phyloP scores from a whole-genome alignment of 2,888 invertebrate species.

The Parasteatoda lunata region DNA sequence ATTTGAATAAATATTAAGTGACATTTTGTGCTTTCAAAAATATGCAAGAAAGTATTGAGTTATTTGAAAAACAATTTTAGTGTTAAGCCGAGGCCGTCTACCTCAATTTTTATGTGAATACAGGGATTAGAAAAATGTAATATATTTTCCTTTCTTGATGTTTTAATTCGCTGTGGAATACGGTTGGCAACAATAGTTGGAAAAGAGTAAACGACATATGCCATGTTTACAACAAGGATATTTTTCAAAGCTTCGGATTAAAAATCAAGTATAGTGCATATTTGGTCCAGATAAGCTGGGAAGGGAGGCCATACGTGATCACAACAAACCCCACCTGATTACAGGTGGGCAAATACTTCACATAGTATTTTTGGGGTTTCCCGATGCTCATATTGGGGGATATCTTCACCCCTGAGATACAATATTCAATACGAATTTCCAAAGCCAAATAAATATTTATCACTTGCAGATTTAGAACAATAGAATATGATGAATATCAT shows the following conservation, averaged over 20 bases:
- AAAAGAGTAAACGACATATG: not conserved
- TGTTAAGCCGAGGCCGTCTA: not conserved
- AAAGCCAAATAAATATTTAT: no score
- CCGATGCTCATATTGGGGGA: no score
- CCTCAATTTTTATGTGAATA: no score
- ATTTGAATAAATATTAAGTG: constrained; percentile 19
- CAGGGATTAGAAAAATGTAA: no score
- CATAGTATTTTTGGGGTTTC: no score
- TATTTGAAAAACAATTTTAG: constrained; percentile 2
- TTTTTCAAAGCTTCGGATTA: constrained; percentile 42
- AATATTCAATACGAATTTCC: no score
- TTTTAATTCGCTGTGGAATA: no score
- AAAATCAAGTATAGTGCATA: constrained; percentile 41
- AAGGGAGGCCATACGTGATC: constrained; percentile 33
- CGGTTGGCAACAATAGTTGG: not conserved
- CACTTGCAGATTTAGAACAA: no score
- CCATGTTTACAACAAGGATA: not conserved
- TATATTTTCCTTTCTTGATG: no score
- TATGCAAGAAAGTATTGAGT: not conserved
- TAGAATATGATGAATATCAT: no score
- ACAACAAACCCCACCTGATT: constrained; percentile 59
- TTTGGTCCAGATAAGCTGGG: constrained; percentile 41
- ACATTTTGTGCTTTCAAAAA: constrained; percentile 7
- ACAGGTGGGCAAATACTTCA: constrained; percentile 29
- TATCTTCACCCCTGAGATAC: no score